Conservation (phyloP, 2,888 invertebrate species). For the Syritta pipiens region DNA sequence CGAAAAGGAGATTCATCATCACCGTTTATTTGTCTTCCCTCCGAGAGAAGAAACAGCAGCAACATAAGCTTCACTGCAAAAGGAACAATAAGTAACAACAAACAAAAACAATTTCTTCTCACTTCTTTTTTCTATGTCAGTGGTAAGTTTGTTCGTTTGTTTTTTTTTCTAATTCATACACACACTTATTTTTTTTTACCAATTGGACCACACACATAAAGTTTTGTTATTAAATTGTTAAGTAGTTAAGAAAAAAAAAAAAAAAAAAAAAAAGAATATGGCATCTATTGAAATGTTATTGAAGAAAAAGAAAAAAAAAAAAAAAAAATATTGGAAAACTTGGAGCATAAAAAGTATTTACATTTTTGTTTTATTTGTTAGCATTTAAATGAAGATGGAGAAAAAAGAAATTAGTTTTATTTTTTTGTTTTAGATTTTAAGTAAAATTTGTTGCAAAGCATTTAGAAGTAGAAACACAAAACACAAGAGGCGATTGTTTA, state of each 20-base stretch:
- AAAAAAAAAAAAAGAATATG: not conserved
- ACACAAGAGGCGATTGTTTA: slow-evolving; percentile 19
- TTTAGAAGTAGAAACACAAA: slow-evolving; percentile 22
- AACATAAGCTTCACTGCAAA: not conserved
- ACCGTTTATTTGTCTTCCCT: slow-evolving; percentile 48
- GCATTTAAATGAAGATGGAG: not conserved
- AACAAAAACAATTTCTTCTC: not conserved
- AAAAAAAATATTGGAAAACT: no score
- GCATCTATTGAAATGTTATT: slow-evolving; percentile 31
- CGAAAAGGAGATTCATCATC: not conserved
- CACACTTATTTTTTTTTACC: slow-evolving; percentile 12
- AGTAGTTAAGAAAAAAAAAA: slow-evolving; percentile 38
- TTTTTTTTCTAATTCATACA: slow-evolving; percentile 1
- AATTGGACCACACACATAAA: slow-evolving; percentile 19
- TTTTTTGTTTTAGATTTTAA: slow-evolving; percentile 23
- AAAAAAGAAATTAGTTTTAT: slow-evolving; percentile 7
- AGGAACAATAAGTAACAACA: slow-evolving; percentile 36
- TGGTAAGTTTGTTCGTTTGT: slow-evolving; percentile 44
- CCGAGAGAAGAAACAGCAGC: slow-evolving; percentile 24
- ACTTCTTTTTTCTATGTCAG: slow-evolving; percentile 2
- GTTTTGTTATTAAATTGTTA: slow-evolving; percentile 49
- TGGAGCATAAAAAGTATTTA: slow-evolving; percentile 12
- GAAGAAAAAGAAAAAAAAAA: not conserved
- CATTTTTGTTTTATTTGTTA: slow-evolving; percentile 16
- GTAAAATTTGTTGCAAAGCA: slow-evolving; percentile 31